These are phyloP conservation scores for Mastomys coucha DNA, from an alignment of 2,113 vertebrate species.

Conservation along the genomic window DNA sequence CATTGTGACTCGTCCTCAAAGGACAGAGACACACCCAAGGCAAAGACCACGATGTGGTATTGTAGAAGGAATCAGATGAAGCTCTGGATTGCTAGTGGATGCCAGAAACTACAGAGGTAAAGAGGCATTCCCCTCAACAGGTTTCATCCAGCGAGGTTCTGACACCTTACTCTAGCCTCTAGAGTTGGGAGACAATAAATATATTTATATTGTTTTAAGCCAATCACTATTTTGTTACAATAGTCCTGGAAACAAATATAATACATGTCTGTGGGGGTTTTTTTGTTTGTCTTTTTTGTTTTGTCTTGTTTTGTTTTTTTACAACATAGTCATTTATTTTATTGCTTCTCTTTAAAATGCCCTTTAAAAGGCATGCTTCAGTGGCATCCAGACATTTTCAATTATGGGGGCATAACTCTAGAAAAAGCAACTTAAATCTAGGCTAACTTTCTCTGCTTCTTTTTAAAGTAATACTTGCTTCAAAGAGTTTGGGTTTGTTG, in stretches of 20 bases:
- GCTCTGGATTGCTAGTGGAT: not conserved
- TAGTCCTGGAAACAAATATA: not conserved
- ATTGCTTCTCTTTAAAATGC: not conserved
- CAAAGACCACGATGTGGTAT: not conserved
- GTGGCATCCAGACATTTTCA: not conserved
- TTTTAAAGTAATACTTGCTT: constrained; percentile 6
- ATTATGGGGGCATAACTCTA: not conserved
- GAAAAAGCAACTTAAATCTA: constrained; percentile 25
- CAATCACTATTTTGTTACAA: not conserved
- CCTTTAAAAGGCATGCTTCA: not conserved
- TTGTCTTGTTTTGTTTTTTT: not conserved
- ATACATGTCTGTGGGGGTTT: not conserved
- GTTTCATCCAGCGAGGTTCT: not conserved
- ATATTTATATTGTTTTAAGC: not conserved
- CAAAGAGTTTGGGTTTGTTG: not conserved
- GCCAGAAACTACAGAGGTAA: not conserved
- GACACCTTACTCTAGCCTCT: not conserved
- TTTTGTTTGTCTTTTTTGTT: too few species aligned
- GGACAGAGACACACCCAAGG: not conserved
- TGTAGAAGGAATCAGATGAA: not conserved
- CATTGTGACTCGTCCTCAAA: not conserved
- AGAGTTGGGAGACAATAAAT: not conserved
- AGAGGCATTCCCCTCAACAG: not conserved
- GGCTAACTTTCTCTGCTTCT: constrained; percentile 10
- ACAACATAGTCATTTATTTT: not conserved